Evolutionary conservation across 2,113 vertebrate species (phyloP).

Genomic region (Pundamilia nyererei): DNA sequence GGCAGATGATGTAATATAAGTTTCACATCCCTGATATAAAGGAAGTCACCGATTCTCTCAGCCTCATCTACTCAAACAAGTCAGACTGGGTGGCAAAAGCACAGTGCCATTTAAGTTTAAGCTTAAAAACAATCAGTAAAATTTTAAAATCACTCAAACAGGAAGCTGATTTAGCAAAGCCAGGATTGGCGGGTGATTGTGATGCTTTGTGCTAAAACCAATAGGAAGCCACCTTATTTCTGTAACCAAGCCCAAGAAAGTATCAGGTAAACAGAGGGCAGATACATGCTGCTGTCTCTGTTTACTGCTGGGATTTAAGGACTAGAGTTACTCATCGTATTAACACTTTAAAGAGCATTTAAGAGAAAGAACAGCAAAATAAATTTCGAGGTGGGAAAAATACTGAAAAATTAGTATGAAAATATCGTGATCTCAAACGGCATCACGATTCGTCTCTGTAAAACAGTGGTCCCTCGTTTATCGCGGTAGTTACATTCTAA

Average conservation of each 20-base stretch:
- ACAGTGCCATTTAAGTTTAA: not conserved
- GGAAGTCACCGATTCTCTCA: not conserved
- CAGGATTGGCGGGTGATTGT: not conserved
- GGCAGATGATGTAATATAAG: accelerated
- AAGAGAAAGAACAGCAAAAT: not conserved
- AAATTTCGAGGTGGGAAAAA: not conserved
- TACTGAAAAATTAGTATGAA: not conserved
- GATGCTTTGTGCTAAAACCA: not conserved
- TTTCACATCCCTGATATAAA: not conserved
- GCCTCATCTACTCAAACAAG: not conserved
- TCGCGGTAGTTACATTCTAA: accelerated
- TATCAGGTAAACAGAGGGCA: not conserved
- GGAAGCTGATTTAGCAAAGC: accelerated
- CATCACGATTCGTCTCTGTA: not conserved
- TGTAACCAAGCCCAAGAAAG: not conserved
- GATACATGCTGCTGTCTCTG: not conserved
- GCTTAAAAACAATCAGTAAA: not conserved
- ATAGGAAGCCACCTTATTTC: not conserved
- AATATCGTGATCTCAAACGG: not conserved
- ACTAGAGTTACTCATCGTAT: not conserved
- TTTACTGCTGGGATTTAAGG: not conserved
- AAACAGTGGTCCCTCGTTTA: not conserved
- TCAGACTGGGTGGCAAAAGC: not conserved
- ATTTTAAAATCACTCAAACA: not conserved
- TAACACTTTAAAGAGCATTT: not conserved